Evolutionary conservation across 2,113 vertebrate genomes (phyloP).

Genomic region (Athene cunicularia): DNA sequence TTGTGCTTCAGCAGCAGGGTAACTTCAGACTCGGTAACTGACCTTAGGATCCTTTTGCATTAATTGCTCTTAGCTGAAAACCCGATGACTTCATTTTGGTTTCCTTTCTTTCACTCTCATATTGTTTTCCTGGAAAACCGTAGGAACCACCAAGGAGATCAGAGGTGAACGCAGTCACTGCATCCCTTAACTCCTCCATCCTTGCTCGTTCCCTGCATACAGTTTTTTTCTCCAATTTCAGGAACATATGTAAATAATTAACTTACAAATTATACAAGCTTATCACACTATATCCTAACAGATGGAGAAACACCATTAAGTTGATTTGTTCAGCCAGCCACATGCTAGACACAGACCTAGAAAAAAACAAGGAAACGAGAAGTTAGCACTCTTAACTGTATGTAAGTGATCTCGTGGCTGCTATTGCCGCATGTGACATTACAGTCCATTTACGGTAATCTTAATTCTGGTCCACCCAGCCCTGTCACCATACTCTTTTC

Average conservation of each 20-base stretch:
- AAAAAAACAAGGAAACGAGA: conserved; percentile 47
- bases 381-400: background rate
- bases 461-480: background rate
- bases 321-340: conserved; percentile 57
- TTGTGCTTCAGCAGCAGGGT: background rate
- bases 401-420: background rate
- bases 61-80: background rate
- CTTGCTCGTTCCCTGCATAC: background rate
- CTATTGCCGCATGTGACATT: background rate
- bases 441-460: background rate
- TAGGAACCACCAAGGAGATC: background rate
- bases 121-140: background rate
- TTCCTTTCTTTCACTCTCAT: background rate
- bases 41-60: background rate
- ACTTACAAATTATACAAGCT: conserved; percentile 62
- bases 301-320: conserved; percentile 60
- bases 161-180: fast-evolving
- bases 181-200: background rate
- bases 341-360: background rate
- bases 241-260: conserved; percentile 70
- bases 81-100: background rate
- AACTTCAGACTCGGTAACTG: fast-evolving
- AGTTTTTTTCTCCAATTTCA: conserved; percentile 16
- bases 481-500: background rate
- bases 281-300: conserved; percentile 38